Conservation (phyloP, 1,140 invertebrate species). For the Theocolax elegans region DNA sequence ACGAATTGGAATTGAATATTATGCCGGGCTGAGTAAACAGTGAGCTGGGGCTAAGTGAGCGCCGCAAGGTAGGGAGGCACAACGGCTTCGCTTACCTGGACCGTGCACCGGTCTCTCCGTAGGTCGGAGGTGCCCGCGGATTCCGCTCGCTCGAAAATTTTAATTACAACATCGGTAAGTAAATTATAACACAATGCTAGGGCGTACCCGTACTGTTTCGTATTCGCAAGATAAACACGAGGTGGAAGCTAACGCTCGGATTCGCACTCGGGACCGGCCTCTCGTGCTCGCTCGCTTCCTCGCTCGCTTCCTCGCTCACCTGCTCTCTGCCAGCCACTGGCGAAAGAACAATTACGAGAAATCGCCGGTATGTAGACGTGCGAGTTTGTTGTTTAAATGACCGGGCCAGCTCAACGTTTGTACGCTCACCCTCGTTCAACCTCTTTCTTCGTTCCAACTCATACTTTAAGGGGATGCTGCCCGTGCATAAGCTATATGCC, state of each 20-base stretch:
- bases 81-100: slow-evolving; percentile 40
- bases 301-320: neutral
- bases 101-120: no score
- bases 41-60: slow-evolving; percentile 34
- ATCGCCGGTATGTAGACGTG: neutral
- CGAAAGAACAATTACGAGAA: slow-evolving; percentile 35
- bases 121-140: slow-evolving; percentile 40
- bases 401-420: neutral
- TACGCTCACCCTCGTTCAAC: neutral
- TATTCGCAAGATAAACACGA: slow-evolving; percentile 66
- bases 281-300: neutral
- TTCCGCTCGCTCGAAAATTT: slow-evolving; percentile 57
- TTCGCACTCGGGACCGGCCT: slow-evolving; percentile 11
- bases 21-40: slow-evolving; percentile 64
- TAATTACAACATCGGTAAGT: slow-evolving; percentile 68
- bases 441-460: no score
- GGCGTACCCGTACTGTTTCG: slow-evolving; percentile 52
- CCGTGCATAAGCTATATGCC: no score
- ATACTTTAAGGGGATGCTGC: no score
- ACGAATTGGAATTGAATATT: slow-evolving; percentile 67
- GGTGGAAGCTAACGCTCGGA: slow-evolving; percentile 18
- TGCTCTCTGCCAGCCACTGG: neutral
- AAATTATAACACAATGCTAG: slow-evolving; percentile 67
- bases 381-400: slow-evolving; percentile 5
- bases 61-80: slow-evolving; percentile 23